These are phyloP conservation scores for Philereme vetulata DNA, from an alignment of 2,888 invertebrate species.

Conservation along the genomic window DNA sequence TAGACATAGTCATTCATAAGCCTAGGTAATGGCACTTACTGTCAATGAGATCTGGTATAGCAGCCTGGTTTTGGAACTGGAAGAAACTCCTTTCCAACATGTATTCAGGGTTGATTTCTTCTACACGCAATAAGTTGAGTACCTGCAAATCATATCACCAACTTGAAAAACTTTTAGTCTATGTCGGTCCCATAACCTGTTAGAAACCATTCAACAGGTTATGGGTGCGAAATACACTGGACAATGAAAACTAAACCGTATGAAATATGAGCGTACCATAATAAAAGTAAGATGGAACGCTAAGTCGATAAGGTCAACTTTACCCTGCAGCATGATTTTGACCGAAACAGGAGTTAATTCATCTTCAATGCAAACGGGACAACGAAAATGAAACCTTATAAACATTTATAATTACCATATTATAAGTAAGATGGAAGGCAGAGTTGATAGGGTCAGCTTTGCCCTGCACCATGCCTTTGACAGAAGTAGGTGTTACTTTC, in stretches of 20 bases:
- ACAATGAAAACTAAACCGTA: too few species aligned
- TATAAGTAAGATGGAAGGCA: constrained; percentile 99
- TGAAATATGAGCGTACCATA: too few species aligned
- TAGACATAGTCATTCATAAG: too few species aligned
- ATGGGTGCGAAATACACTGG: too few species aligned
- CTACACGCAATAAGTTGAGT: constrained; percentile 95
- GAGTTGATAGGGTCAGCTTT: constrained; percentile 98
- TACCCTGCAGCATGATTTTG: too few species aligned
- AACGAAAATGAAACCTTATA: background rate
- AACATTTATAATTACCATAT: constrained; percentile 92
- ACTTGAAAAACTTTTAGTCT: too few species aligned
- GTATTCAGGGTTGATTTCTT: constrained; percentile 99
- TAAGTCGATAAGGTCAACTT: too few species aligned
- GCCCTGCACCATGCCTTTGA: constrained; percentile 92
- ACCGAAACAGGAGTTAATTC: too few species aligned
- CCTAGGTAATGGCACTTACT: constrained; percentile 82
- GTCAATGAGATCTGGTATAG: constrained; percentile 94
- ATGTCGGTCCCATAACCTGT: too few species aligned
- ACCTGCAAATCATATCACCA: constrained; percentile 49
- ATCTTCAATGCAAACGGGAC: too few species aligned
- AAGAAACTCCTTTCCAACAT: constrained; percentile 99
- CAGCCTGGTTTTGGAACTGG: constrained; percentile 99
- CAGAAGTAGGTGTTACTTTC: constrained; percentile 92
- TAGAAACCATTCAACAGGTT: too few species aligned
- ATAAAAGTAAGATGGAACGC: too few species aligned